Evolutionary conservation across 1,140 invertebrate species (phyloP), one percentile per base, ranked within the genome.

Genomic region (Pachypsylla venusta): DNA sequence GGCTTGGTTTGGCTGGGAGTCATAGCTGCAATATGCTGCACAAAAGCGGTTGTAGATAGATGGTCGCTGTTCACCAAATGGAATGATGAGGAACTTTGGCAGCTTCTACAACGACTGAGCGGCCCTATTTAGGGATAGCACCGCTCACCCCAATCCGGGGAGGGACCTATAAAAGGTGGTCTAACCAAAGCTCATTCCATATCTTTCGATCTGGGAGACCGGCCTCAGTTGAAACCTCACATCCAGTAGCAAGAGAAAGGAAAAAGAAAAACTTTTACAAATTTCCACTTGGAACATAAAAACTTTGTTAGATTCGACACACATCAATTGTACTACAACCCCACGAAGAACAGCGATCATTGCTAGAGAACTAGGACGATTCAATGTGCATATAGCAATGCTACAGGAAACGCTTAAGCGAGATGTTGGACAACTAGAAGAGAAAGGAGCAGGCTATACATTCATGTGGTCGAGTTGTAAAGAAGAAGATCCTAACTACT

Each of bases 1-100:
- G 42, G 42, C 42, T 48, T 48, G 42, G 42, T 48, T 48, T 48
- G 42, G 42, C 30, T 35, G 30, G 30, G n/a, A 35, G 30, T 35
- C 30, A 35, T 35, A 35, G 30, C n/a, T 35, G 30, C 30, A 35
- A 35, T 35, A 35, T n/a, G n/a, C 30, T 35, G 30, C 30, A 35
- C 30, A n/a, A n/a, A 35, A 35, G 30, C 30, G 30, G 30, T n/a
- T 35, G 30, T 35, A 35, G 30, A 7, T 10, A 35, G 30, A 35
- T 35, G 30, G 30, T 35, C 30, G 30, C 30, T 35, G 30, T n/a
- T 35, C 30, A 10, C n/a, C 30, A 35, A 35, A 35, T 35, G 7
- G 30, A n/a, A 35, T n/a, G 30, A 35, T 35, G 30, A n/a, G n/a
- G 30, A 35, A 10, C 30, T 35, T 35, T n/a, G 30, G 30, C 30